phyloP scores from a whole-genome alignment of 2,888 invertebrate species.

The Troides aeacus region DNA sequence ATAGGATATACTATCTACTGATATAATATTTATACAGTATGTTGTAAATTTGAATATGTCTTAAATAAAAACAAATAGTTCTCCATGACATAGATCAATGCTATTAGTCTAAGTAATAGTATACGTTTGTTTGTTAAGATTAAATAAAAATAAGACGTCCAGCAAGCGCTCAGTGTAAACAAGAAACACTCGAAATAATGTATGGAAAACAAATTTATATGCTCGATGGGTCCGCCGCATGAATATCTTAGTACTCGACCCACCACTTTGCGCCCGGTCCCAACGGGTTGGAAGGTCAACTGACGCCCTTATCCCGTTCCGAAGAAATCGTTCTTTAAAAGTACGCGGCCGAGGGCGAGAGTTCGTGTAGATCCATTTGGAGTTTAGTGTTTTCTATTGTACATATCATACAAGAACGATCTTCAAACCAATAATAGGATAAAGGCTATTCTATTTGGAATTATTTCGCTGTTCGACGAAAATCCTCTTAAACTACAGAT shows the following conservation, averaged over 20 bases:
- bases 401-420: neutral
- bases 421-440: no score
- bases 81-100: neutral
- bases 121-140: neutral
- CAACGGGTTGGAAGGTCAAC: slow-evolving; percentile 24
- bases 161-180: slow-evolving; percentile 8
- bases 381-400: slow-evolving; percentile 12
- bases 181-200: slow-evolving; percentile 25
- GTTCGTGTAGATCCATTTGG: neutral
- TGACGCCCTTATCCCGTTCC: slow-evolving; percentile 18
- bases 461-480: no score
- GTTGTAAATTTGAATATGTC: no score
- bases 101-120: neutral
- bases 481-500: no score
- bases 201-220: slow-evolving; percentile 29
- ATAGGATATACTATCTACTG: no score
- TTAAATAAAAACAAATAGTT: no score
- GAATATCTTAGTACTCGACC: slow-evolving; percentile 28
- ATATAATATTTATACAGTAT: no score
- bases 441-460: no score
- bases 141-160: neutral
- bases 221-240: slow-evolving; percentile 26
- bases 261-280: slow-evolving; percentile 15
- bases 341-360: slow-evolving; percentile 11
- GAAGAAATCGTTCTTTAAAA: slow-evolving; percentile 20